Evolutionary conservation across 2,888 invertebrate genomes (phyloP), one percentile per base, ranked within the genome.

Genomic region (Acronicta psi): DNA sequence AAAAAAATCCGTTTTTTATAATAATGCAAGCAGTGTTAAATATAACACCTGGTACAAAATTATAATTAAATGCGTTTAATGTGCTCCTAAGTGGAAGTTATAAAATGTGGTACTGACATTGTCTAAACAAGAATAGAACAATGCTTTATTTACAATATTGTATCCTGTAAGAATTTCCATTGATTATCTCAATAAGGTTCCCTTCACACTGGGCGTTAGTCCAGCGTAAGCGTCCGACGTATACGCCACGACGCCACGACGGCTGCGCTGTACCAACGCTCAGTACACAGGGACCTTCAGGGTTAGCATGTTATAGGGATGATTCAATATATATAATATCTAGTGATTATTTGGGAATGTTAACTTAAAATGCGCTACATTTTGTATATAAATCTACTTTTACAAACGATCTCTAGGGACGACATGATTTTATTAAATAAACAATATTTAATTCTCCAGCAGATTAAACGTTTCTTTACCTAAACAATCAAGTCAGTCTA

Each of bases 311-410:
- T 23, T 40, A 34, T 29, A 65, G 40, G 43, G 46, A 57, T 42
- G 63, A 45, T 65, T 64, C 56, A 76, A 79, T 75, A 74, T 70
- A 70, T 77, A 68, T 76, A 69, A 75, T 66, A 71, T 67, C 74
- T 79, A 82, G 72, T 77, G 61, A 77, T 78, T 75, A 81, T 72
- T 78, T 75, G 81, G 89, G 89, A 90, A 90, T 90, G 89, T 89
- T 79, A 82, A 88, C 80, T 81, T 80, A 85, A 87, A 85, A 87
- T 84, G 84, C 85, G 75, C 83, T 86, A 83, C 67, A 52, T 54
- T 68, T 59, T 69, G 42, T 64, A 58, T 55, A 45, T 62, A 65
- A 64, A 37, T 55, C 74, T 80, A 81, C 64, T 38, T 38, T 46
- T 42, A 46, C 42, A 18, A 23, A 29, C 43, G 56, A 47, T 18